phyloP scores from a whole-genome alignment of 2,113 vertebrate genomes.

The Gobio gobio region DNA sequence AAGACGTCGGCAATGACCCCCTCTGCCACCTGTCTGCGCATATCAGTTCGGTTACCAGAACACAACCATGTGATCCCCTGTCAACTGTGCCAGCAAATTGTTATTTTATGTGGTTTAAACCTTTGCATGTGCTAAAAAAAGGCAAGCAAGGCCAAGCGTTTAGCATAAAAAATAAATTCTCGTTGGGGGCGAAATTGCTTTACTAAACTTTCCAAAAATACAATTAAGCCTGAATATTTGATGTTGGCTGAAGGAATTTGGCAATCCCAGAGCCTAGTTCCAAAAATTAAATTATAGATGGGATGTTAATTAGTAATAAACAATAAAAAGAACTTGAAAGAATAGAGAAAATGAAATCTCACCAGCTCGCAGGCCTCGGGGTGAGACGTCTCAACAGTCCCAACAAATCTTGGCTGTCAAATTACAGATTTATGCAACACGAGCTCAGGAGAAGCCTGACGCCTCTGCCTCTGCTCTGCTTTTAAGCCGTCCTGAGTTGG shows the following conservation, averaged over 20 bases:
- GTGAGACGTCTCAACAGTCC: constrained; percentile 17
- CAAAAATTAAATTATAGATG: constrained; percentile 18
- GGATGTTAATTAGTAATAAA: constrained; percentile 28
- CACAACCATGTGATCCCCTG: neutral
- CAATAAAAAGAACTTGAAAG: constrained; percentile 11
- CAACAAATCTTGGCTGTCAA: constrained; percentile 40
- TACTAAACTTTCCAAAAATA: constrained; percentile 4
- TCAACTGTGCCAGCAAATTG: neutral
- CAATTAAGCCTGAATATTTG: constrained; percentile 22
- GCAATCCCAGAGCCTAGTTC: neutral
- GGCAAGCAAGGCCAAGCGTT: neutral
- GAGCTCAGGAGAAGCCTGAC: constrained; percentile 17
- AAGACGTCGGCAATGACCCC: constrained; percentile 28
- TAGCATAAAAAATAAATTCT: neutral
- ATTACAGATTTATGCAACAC: constrained; percentile 23
- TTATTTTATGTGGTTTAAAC: constrained; percentile 10
- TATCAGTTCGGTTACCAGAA: neutral
- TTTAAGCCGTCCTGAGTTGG: constrained; percentile 2
- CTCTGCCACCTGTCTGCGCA: neutral
- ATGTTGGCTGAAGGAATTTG: neutral
- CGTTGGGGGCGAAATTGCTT: neutral
- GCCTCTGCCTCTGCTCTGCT: neutral
- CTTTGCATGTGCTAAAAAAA: neutral
- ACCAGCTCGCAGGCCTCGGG: neutral
- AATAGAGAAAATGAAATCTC: constrained; percentile 34